Conservation (phyloP, 2,797 vertebrate genomes). For the Poeciliopsis paucimaculata region DNA sequence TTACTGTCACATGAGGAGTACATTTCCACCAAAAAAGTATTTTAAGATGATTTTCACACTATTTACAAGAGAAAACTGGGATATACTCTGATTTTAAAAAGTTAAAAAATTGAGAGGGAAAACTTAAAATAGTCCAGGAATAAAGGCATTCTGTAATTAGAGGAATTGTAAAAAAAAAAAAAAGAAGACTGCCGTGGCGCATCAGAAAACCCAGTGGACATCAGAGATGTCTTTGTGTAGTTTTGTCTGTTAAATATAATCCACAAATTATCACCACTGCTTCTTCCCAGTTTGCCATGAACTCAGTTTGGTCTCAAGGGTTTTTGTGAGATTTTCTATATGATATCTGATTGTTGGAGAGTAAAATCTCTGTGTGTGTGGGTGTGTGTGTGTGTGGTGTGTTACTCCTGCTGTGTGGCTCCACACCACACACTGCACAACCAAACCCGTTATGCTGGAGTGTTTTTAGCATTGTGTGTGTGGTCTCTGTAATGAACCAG, state of each 20-base stretch:
- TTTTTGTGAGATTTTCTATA: background rate
- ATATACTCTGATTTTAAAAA: background rate
- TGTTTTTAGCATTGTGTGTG: background rate
- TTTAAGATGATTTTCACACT: background rate
- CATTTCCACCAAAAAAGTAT: background rate
- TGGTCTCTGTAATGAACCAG: background rate
- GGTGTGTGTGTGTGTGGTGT: background rate
- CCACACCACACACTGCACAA: background rate
- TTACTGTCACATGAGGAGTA: background rate
- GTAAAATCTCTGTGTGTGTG: background rate
- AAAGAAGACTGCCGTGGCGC: background rate
- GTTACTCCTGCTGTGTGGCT: background rate
- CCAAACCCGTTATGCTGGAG: background rate
- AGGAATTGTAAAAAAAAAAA: background rate
- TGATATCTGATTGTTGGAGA: background rate
- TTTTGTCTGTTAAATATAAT: background rate
- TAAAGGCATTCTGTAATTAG: background rate
- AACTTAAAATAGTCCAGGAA: background rate
- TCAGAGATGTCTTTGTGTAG: background rate
- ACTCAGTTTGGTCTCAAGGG: background rate
- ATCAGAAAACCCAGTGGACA: background rate
- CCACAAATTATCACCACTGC: background rate
- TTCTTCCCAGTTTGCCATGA: background rate
- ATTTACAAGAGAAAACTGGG: background rate
- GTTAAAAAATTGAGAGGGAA: background rate